phyloP scores from a whole-genome alignment of 2,113 vertebrate genomes.

The Meriones unguiculatus region DNA sequence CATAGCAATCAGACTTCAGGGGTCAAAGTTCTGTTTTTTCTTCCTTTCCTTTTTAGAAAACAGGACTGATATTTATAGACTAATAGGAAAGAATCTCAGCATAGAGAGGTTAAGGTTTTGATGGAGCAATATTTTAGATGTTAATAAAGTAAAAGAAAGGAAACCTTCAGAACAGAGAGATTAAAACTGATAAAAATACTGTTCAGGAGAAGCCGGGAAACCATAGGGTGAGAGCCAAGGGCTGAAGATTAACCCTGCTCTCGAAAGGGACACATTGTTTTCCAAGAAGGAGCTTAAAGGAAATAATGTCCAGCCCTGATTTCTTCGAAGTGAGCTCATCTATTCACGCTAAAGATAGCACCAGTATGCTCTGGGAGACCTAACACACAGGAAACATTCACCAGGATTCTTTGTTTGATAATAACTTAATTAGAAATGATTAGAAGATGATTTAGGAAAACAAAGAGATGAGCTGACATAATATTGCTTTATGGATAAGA shows the following conservation, averaged over 20 bases:
- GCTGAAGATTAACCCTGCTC: conserved; percentile 13
- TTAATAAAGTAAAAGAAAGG: conserved; percentile 69
- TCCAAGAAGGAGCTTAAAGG: conserved; percentile 19
- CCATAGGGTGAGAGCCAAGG: not conserved
- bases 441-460: conserved; percentile 49
- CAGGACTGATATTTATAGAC: conserved; percentile 59
- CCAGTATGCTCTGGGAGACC: not conserved
- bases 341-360: conserved; percentile 34
- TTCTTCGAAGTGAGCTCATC: conserved; percentile 47
- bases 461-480: conserved; percentile 33
- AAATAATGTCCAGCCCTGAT: conserved; percentile 20
- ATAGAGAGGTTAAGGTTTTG: conserved; percentile 52
- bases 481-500: conserved; percentile 11
- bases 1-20: not conserved
- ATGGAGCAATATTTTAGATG: conserved; percentile 59
- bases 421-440: conserved; percentile 20
- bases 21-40: not conserved
- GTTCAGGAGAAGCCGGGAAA: conserved; percentile 34
- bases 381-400: conserved; percentile 13
- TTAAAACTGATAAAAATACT: conserved; percentile 53
- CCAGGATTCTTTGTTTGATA: conserved; percentile 21
- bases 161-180: conserved; percentile 70
- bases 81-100: conserved; percentile 53
- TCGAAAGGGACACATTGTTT: conserved; percentile 8
- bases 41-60: not conserved